A percentile compares a stretch with the other conserved stretches of the same genome.
phyloP scores from a whole-genome alignment of 2,888 invertebrate species.

The Sinodicranocentrus sp. region DNA sequence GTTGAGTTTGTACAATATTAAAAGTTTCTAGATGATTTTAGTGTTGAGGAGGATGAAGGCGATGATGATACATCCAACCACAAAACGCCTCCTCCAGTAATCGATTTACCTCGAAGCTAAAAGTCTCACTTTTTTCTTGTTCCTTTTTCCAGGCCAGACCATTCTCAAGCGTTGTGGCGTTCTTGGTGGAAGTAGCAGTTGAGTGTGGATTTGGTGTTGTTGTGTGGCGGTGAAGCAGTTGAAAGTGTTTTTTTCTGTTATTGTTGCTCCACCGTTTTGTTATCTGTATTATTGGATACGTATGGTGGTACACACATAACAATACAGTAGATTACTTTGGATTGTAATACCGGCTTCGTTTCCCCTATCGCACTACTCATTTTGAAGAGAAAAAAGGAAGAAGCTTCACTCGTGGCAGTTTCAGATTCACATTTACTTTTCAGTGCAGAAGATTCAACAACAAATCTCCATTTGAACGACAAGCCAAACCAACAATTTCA shows the following conservation, averaged over 20 bases:
- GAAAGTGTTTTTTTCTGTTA: neutral
- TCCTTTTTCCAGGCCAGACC: constrained; percentile 22
- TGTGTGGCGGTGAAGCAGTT: neutral
- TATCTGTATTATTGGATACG: constrained; percentile 20
- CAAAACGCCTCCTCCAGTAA: constrained; percentile 43
- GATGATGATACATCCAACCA: constrained; percentile 41
- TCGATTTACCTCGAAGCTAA: constrained; percentile 44
- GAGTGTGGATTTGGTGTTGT: neutral
- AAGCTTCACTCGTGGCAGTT: neutral
- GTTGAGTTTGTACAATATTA: neutral
- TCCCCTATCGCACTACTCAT: neutral
- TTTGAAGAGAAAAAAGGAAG: too few relatives aligned
- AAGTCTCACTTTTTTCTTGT: constrained; percentile 28
- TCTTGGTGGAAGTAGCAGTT: neutral
- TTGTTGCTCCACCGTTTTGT: constrained; percentile 25
- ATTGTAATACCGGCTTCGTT: constrained; percentile 10
- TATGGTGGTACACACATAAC: neutral
- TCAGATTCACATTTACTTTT: neutral
- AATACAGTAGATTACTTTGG: neutral
- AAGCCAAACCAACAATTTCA: neutral
- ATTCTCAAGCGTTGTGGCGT: neutral
- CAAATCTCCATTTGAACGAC: constrained; percentile 25
- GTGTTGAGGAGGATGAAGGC: constrained; percentile 4
- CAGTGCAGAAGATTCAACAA: neutral
- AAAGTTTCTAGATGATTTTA: neutral